Evolutionary conservation across 2,888 invertebrate species (phyloP).

Genomic region (Syrphus vitripennis): DNA sequence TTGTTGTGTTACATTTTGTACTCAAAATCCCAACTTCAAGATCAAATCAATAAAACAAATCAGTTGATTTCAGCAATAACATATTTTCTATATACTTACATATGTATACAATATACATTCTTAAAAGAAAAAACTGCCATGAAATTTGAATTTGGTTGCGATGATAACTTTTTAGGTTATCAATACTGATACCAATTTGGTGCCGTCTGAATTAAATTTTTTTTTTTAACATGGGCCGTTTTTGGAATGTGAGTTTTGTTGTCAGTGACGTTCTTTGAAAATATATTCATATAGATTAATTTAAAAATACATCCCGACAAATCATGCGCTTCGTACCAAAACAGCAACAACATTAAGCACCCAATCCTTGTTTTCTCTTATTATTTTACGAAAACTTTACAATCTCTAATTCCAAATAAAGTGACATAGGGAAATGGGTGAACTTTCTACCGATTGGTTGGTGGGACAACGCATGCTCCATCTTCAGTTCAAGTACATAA

Average conservation of each 20-base stretch:
- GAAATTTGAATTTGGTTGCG: background rate
- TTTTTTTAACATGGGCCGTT: background rate
- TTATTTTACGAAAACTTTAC: background rate
- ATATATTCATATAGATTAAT: background rate
- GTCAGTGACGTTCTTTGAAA: background rate
- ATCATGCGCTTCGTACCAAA: constrained; percentile 23
- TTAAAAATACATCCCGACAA: background rate
- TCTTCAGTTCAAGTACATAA: background rate
- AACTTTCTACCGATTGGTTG: constrained; percentile 31
- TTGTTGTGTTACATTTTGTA: background rate
- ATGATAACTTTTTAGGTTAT: constrained; percentile 19
- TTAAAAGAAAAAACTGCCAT: background rate
- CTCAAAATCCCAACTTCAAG: background rate
- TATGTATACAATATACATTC: background rate
- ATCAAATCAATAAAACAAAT: background rate
- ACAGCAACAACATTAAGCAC: background rate
- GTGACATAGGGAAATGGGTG: constrained; percentile 28
- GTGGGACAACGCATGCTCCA: constrained; percentile 45
- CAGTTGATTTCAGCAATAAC: background rate
- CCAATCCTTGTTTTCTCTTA: background rate
- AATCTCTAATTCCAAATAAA: constrained; percentile 12
- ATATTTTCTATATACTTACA: background rate
- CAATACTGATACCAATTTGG: constrained; percentile 6
- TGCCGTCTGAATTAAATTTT: constrained; percentile 21
- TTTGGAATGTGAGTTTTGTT: background rate